phyloP scores from a whole-genome alignment of 2,888 invertebrate species.

The Nymphalis urticae region DNA sequence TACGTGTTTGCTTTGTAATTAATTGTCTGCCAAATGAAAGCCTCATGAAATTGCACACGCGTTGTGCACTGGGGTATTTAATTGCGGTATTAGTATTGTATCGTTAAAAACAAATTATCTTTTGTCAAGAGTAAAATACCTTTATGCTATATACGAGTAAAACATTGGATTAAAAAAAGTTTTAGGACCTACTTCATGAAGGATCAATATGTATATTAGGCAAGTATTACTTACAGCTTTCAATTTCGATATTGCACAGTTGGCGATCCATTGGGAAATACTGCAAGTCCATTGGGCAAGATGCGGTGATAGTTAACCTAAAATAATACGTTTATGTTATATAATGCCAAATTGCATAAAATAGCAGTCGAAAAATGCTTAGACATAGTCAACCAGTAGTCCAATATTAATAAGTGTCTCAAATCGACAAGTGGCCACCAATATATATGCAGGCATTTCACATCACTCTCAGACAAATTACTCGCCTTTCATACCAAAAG shows the following conservation, averaged over 20 bases:
- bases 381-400: too few species aligned
- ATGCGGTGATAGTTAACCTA: slow-evolving; percentile 96
- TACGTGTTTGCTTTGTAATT: slow-evolving; percentile 45
- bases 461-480: not conserved
- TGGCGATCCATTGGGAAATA: slow-evolving; percentile 98
- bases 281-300: slow-evolving; percentile 97
- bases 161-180: slow-evolving; percentile 22
- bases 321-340: slow-evolving; percentile 15
- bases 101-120: slow-evolving; percentile 5
- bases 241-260: slow-evolving; percentile 96
- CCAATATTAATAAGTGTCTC: too few species aligned
- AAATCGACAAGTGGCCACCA: too few species aligned
- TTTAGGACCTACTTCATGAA: slow-evolving; percentile 19
- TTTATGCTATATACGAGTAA: slow-evolving; percentile 23
- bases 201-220: slow-evolving; percentile 3
- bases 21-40: slow-evolving; percentile 54
- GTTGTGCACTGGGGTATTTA: slow-evolving; percentile 17
- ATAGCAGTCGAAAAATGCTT: not conserved
- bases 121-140: slow-evolving; percentile 20
- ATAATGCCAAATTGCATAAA: not conserved
- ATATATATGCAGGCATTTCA: too few species aligned
- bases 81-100: slow-evolving; percentile 16
- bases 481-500: not conserved
- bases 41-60: slow-evolving; percentile 47
- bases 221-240: slow-evolving; percentile 93